Evolutionary conservation across 23 tunicate genomes (phyloP).

Genomic region (Oikopleura dioica): DNA sequence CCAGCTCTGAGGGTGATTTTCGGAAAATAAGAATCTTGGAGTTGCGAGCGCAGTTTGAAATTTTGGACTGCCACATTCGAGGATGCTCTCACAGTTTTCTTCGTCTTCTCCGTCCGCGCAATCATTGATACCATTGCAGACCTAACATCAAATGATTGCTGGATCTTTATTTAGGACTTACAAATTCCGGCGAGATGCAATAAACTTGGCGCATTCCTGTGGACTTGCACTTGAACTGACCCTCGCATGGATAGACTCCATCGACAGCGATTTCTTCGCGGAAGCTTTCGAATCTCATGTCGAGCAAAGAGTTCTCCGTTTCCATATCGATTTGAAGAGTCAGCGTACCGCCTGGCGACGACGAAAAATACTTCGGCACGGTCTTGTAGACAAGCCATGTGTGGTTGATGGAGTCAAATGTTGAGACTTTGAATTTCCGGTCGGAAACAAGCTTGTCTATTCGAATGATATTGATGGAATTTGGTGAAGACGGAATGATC

Average conservation of each 20-base stretch:
- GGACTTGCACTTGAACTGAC: not conserved
- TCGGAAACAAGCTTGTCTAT: not conserved
- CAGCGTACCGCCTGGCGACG: not conserved
- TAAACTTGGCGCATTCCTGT: not conserved
- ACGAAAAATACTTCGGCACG: not conserved
- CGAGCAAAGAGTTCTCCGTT: not conserved
- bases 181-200: not conserved
- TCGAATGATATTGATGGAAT: not conserved
- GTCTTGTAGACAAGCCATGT: not conserved
- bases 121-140: not conserved
- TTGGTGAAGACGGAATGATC: not conserved
- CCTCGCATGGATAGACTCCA: not conserved
- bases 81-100: not conserved
- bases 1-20: not conserved
- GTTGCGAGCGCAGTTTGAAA: not conserved
- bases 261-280: not conserved
- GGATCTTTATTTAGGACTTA: too few species aligned
- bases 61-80: not conserved
- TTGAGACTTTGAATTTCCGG: not conserved
- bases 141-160: too few species aligned
- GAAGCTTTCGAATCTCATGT: not conserved
- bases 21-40: not conserved
- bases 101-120: not conserved
- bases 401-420: not conserved
- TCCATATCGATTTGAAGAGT: not conserved